A percentile compares a stretch with the other conserved stretches of the same genome.
phyloP scores from a whole-genome alignment of 2,113 vertebrate species.

The Periophthalmus modestus region DNA sequence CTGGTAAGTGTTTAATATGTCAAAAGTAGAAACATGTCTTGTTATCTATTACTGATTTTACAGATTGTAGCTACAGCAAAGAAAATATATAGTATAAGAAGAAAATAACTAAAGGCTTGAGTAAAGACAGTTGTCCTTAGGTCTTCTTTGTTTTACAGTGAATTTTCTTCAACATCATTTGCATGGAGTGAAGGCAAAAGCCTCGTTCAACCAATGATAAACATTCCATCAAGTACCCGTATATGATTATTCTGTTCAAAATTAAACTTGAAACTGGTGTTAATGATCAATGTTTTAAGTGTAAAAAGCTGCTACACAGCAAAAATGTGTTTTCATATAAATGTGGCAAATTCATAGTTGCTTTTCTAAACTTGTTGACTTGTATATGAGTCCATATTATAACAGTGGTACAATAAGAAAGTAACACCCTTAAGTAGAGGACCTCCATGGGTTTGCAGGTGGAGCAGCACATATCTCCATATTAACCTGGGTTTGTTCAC shows the following conservation, averaged over 20 bases:
- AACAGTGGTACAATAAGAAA: slow-evolving; percentile 10
- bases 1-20: not conserved
- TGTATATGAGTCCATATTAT: not conserved
- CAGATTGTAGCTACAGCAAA: not conserved
- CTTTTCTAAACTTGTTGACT: not conserved
- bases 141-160: slow-evolving; percentile 17
- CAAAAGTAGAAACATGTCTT: not conserved
- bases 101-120: not conserved
- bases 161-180: slow-evolving; percentile 1
- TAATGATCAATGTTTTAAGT: not conserved
- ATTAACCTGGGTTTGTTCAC: slow-evolving; percentile 38
- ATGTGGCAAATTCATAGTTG: not conserved
- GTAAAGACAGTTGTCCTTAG: not conserved
- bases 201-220: too few species aligned
- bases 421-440: slow-evolving; percentile 49
- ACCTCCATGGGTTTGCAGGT: slow-evolving; percentile 52
- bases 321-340: not conserved
- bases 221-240: too few species aligned
- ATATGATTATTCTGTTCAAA: not conserved
- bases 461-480: slow-evolving; percentile 24
- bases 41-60: not conserved
- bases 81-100: not conserved
- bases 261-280: not conserved
- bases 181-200: not conserved
- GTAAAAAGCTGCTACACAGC: not conserved